Conservation (phyloP, 2,888 invertebrate species). For the Caenorhabditis angaria region DNA sequence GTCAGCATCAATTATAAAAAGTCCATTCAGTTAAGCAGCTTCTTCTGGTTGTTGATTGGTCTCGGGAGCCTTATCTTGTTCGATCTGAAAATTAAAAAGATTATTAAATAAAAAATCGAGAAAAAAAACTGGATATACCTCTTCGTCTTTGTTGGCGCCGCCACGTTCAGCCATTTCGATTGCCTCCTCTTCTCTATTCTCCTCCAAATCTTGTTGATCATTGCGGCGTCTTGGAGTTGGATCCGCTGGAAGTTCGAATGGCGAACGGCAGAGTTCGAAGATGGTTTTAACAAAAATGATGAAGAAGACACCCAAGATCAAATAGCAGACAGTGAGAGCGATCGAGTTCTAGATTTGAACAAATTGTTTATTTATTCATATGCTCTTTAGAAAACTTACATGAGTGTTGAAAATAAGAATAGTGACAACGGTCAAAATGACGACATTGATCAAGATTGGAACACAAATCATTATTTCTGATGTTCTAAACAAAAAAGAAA, state of each 20-base stretch:
- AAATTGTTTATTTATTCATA: neutral
- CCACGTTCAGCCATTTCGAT: neutral
- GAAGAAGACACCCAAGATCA: neutral
- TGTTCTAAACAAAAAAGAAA: neutral
- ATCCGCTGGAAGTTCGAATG: neutral
- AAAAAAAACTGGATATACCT: neutral
- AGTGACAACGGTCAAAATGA: neutral
- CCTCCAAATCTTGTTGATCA: neutral
- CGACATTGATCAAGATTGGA: neutral
- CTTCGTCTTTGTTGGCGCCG: neutral
- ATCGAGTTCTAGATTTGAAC: neutral
- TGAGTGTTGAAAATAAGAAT: neutral
- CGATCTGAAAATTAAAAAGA: neutral
- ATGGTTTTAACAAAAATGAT: neutral
- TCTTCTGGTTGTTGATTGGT: neutral
- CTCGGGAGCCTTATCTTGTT: neutral
- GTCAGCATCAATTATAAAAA: neutral
- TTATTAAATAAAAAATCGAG: neutral
- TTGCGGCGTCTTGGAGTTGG: neutral
- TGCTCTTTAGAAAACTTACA: neutral
- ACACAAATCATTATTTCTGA: neutral
- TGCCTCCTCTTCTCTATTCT: neutral
- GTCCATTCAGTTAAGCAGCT: neutral
- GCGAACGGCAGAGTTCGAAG: neutral
- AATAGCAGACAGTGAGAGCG: neutral